Evolutionary conservation across 2,113 vertebrate genomes (phyloP), one percentile per base, ranked within the genome.

Genomic region (Terrapene triunguis): DNA sequence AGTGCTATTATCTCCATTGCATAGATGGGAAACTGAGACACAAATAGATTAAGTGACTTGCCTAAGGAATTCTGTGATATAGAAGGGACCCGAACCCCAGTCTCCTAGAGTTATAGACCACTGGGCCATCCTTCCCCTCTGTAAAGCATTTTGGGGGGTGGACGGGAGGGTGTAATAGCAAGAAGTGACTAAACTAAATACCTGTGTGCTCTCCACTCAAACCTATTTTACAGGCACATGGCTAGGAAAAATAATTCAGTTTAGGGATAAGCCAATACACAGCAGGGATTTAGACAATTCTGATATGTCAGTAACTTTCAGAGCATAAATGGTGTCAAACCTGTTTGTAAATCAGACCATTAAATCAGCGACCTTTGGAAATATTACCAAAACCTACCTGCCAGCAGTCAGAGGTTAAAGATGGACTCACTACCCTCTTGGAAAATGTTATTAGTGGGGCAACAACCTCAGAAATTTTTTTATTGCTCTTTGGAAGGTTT

Each of bases 401-500:
- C 95, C 92, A 96, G 90, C 44, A 95, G 92, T 51, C 92, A 94
- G 94, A 97, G 97, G 98, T 97, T 97, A 98, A 98, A 97, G 97
- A 97, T 88, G 96, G 90, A 82, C 88, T 92, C 96, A 91, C 96
- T 93, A 96, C 84, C 96, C 96, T 98, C 93, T 90, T 87, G 93
- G 91, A 96, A 95, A 98, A 97, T 78, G 93, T 97, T 96, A 97
- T 97, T 95, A 94, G 96, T 93, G 2, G 87, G 95, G 92, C 93
- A 96, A 96, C 95, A 97, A 92, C 95, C 90, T 24, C 84, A 91
- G 95, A 95, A 96, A 96, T 54, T 97, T 94, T 53, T 94, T 92
- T 96, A 96, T 98, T 97, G 96, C 94, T 97, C 89, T 94, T 98
- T 95, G 92, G 97, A 98, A 97, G n/a, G 85, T 97, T 97, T 87